Base-by-base conservation (phyloP, 2,113 vertebrate genomes). In the Sorex fumeus region DNA sequence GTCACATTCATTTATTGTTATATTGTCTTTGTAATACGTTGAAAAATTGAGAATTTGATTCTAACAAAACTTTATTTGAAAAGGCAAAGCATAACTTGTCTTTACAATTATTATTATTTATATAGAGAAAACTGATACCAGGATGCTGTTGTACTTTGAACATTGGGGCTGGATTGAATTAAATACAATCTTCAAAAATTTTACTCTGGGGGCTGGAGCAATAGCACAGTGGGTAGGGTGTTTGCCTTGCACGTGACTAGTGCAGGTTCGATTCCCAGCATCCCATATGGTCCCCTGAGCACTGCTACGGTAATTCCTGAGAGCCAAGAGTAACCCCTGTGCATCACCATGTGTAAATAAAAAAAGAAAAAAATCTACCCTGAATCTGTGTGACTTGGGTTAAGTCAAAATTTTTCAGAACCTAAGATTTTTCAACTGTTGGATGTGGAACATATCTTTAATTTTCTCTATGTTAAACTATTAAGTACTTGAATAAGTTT, bases 41-140 rank as follows among this genome's bases (percentile, higher is more conserved):
- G 0, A 87, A 40, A 66, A 57, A 74, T 36, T 36, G 10, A 80
- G 40, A 32, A 84, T 67, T 79, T 84, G 69, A 74, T 69, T 32
- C 15, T 95, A 69, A 76, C 1, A 81, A 88, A 75, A 74, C 21
- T 77, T 95, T 2, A 5, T 74, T 64, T 88, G 34, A 78, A 19
- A 84, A 77, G 79, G 4, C 87, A 64, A 71, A 87, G 18, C 70
- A 67, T 34, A 80, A 30, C 11, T 72, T 72, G 10, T 45, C 23
- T 27, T 85, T 18, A 32, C 16, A 23, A 67, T 40, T 53, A 25
- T 28, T n/a, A 25, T 88, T 36, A 80, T n/a, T 84, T 79, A 77
- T 34, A 60, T n/a, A 57, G 30, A 81, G 4, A 74, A 80, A 84
- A 90, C 7, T 23, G 12, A 75, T 60, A 21, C 5, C 50, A 75